Conservation (phyloP, 1,140 invertebrate species). For the Drosophila truncata region DNA sequence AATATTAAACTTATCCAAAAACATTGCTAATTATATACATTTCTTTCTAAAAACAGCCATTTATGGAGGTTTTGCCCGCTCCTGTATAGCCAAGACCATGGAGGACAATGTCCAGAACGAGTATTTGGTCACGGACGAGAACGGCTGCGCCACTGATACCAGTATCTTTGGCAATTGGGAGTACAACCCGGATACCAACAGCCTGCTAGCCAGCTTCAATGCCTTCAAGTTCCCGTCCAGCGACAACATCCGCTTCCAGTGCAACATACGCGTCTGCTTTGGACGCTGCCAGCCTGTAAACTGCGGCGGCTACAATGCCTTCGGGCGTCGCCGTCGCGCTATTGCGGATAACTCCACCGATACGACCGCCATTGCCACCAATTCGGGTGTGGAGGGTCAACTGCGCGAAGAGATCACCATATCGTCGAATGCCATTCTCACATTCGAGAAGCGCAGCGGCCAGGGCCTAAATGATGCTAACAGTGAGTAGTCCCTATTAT, state of each 20-base stretch:
- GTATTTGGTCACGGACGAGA: slow-evolving; percentile 96
- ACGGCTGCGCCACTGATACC: slow-evolving; percentile 96
- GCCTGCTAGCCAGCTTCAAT: slow-evolving; percentile 94
- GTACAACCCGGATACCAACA: slow-evolving; percentile 92
- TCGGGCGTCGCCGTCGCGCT: slow-evolving; percentile 91
- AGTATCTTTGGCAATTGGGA: slow-evolving; percentile 97
- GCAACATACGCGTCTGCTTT: slow-evolving; percentile 97
- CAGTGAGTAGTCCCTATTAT: slow-evolving; percentile 86
- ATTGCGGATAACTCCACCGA: slow-evolving; percentile 87
- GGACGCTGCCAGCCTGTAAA: slow-evolving; percentile 98
- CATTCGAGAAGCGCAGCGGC: slow-evolving; percentile 93
- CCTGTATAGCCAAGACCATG: slow-evolving; percentile 96
- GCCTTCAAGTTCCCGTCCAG: slow-evolving; percentile 98
- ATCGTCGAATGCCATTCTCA: slow-evolving; percentile 95
- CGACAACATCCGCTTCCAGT: slow-evolving; percentile 97
- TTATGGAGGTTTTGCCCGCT: slow-evolving; percentile 96
- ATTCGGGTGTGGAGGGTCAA: slow-evolving; percentile 90
- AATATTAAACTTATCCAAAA: slow-evolving; percentile 32
- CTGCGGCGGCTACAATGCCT: slow-evolving; percentile 95
- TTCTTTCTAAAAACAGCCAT: slow-evolving; percentile 88
- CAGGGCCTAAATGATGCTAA: slow-evolving; percentile 88
- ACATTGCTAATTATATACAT: not conserved
- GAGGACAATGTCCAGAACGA: slow-evolving; percentile 95
- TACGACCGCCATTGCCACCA: slow-evolving; percentile 86
- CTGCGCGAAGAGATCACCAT: slow-evolving; percentile 97